Percentiles rank a stretch among this genome's conserved stretches.
phyloP scores from a whole-genome alignment of 37 sponge, comb jelly and placozoan genomes.

The Diacarnus erythraeanus region DNA sequence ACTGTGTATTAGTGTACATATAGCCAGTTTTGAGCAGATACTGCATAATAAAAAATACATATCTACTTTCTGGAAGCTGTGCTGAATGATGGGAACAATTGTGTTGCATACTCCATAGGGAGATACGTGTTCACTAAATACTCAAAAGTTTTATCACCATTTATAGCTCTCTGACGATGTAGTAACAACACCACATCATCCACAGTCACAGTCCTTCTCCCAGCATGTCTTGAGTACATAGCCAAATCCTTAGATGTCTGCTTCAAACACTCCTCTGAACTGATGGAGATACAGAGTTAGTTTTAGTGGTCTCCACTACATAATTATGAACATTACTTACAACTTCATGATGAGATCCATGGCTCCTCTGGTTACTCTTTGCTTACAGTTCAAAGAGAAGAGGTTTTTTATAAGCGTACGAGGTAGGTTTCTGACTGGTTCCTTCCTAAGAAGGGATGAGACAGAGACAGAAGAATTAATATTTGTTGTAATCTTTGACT shows the following conservation, averaged over 20 bases:
- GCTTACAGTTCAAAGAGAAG: conserved; percentile 20
- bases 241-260: conserved; percentile 15
- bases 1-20: too few species aligned
- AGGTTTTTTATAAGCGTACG: conserved; percentile 29
- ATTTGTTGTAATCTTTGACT: background rate
- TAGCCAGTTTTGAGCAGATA: too few species aligned
- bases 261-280: conserved; percentile 28
- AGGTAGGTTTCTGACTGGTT: conserved; percentile 3
- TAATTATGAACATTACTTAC: conserved; percentile 9
- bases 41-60: too few species aligned
- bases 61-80: conserved; percentile 3
- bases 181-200: conserved; percentile 27
- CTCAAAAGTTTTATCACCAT: conserved; percentile 1
- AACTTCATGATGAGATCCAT: conserved; percentile 21
- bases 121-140: conserved; percentile 33
- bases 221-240: conserved; percentile 16
- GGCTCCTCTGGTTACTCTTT: conserved; percentile 24
- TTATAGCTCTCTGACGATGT: conserved; percentile 17
- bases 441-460: background rate
- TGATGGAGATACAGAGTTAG: background rate
- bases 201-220: conserved; percentile 18
- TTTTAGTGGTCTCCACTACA: background rate
- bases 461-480: background rate
- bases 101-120: conserved; percentile 27
- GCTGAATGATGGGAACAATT: conserved; percentile 28